A percentile compares a stretch with the other conserved stretches of the same genome.
Conservation (phyloP, 2,797 vertebrate genomes). For the Microctenopoma lineatum region DNA sequence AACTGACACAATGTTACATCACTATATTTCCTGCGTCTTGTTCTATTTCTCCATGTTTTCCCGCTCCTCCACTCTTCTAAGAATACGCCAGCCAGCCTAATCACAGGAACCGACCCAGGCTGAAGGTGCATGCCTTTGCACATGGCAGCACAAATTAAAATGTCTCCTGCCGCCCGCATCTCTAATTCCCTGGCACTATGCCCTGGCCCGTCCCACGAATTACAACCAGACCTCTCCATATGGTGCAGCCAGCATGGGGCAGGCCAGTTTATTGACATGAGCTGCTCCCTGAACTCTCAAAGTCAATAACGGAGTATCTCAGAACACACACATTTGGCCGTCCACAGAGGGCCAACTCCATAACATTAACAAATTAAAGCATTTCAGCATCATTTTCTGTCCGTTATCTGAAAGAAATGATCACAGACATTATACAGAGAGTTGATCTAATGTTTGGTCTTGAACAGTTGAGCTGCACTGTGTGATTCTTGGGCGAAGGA, state of each 20-base stretch:
- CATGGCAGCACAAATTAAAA: conserved; percentile 88
- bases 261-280: conserved; percentile 76
- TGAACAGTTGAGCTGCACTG: conserved; percentile 11
- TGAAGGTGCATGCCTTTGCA: conserved; percentile 85
- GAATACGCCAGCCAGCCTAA: conserved; percentile 77
- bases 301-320: conserved; percentile 70
- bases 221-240: conserved; percentile 76
- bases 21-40: conserved; percentile 59
- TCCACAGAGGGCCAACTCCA: conserved; percentile 38
- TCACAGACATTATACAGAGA: background rate
- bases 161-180: conserved; percentile 80
- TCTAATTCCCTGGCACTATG: conserved; percentile 85
- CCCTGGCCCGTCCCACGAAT: conserved; percentile 78
- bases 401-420: conserved; percentile 19
- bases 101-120: conserved; percentile 76
- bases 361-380: conserved; percentile 34
- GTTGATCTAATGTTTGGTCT: conserved; percentile 11
- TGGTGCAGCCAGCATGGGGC: conserved; percentile 78
- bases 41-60: conserved; percentile 66
- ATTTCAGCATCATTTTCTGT: conserved; percentile 4
- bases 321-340: conserved; percentile 55
- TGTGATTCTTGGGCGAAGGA: conserved; percentile 8
- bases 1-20: conserved; percentile 10
- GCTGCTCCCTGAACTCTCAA: conserved; percentile 64
- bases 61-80: conserved; percentile 72